A percentile compares a stretch with the other conserved stretches of the same genome.
Conservation (phyloP, 1,140 invertebrate species). For the Drosophila nannoptera region DNA sequence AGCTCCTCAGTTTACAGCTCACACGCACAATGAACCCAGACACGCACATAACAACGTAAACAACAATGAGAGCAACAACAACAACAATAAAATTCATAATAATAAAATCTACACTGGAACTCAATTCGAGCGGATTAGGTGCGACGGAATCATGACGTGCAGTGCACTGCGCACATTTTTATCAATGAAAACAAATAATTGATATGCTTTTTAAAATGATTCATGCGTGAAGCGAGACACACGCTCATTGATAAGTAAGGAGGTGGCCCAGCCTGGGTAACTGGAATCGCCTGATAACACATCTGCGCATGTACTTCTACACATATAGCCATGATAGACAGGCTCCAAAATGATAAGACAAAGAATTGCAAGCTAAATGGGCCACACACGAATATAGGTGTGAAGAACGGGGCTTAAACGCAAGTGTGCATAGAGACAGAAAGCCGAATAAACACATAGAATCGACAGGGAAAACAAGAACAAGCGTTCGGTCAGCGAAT, state of each 20-base stretch:
- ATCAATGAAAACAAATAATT: conserved; percentile 73
- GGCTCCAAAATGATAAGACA: not conserved
- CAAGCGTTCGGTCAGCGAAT: conserved; percentile 69
- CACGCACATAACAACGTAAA: conserved; percentile 40
- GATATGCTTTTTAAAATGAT: conserved; percentile 65
- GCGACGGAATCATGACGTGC: conserved; percentile 44
- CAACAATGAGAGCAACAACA: conserved; percentile 32
- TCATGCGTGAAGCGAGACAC: conserved; percentile 53
- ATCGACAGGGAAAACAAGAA: conserved; percentile 48
- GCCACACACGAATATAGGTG: conserved; percentile 22
- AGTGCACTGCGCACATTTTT: conserved; percentile 64
- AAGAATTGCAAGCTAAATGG: conserved; percentile 38
- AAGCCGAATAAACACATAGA: conserved; percentile 61
- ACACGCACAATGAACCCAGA: conserved; percentile 70
- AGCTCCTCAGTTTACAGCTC: conserved; percentile 23
- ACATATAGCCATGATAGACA: not conserved
- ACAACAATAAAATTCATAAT: conserved; percentile 18
- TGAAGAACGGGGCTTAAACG: conserved; percentile 38
- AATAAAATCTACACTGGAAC: conserved; percentile 23
- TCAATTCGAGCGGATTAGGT: not conserved
- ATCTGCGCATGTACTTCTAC: not conserved
- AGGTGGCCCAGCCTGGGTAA: conserved; percentile 8
- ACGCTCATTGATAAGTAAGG: conserved; percentile 39
- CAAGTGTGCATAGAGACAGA: conserved; percentile 56
- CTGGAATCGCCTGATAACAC: conserved; percentile 10